phyloP scores from a whole-genome alignment of 2,797 vertebrate genomes.

The Ibycter americanus region DNA sequence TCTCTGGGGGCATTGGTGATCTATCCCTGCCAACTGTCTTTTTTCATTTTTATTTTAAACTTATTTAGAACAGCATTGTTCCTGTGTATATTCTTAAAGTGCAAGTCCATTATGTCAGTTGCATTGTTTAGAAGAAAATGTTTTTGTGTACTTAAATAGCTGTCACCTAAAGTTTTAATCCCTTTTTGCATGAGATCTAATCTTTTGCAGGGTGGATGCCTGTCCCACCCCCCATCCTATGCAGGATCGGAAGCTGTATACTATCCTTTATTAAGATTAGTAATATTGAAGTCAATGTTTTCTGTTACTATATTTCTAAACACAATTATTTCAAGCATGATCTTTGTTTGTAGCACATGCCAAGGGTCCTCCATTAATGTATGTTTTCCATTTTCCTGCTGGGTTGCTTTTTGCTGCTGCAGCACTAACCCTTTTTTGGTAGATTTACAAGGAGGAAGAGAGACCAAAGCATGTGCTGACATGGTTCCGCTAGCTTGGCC shows the following conservation, averaged over 20 bases:
- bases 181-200: background rate
- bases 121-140: background rate
- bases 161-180: background rate
- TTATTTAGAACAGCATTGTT: background rate
- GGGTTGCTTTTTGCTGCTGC: background rate
- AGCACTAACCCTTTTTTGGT: background rate
- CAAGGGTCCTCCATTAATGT: background rate
- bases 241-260: background rate
- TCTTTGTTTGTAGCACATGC: background rate
- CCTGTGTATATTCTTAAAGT: background rate
- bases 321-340: background rate
- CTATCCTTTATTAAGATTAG: background rate
- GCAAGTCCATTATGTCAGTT: background rate
- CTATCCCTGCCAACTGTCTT: background rate
- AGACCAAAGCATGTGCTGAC: background rate
- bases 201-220: background rate
- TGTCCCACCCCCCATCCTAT: fast-evolving
- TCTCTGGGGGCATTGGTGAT: background rate
- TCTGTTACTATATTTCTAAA: background rate
- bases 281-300: background rate
- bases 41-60: background rate
- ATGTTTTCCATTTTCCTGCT: background rate
- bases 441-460: background rate
- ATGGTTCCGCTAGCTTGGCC: background rate
- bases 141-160: background rate